Percentiles rank a stretch among this genome's conserved stretches.
Conservation (phyloP, 2,113 vertebrate genomes). For the Thalassarche chlororhynchos region DNA sequence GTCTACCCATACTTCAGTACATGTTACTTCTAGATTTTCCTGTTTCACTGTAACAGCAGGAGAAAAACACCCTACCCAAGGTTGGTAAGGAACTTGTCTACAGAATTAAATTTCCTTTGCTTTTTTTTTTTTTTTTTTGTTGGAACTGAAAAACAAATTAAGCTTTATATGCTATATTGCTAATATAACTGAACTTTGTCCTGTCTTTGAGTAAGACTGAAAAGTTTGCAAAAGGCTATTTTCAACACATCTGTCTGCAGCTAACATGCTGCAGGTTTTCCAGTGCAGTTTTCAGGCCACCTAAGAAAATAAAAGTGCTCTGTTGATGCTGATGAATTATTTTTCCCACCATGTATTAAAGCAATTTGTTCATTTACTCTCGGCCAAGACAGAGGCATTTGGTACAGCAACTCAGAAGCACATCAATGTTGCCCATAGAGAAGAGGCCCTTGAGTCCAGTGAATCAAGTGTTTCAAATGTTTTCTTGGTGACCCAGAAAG, state of each 20-base stretch:
- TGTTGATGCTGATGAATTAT: neutral
- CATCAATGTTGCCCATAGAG: neutral
- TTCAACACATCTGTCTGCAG: neutral
- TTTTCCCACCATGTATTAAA: neutral
- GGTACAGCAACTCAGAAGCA: neutral
- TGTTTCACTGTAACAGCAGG: neutral
- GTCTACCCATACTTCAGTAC: neutral
- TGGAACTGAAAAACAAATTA: neutral
- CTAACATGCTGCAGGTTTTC: neutral
- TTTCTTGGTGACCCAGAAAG: neutral
- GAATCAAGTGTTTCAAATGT: neutral
- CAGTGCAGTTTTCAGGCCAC: neutral
- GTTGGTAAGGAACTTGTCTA: neutral
- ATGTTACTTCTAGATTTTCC: neutral
- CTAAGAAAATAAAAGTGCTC: neutral
- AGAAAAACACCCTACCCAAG: fast-evolving
- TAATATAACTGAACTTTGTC: neutral
- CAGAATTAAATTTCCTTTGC: neutral
- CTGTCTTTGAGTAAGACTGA: neutral
- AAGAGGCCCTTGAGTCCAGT: neutral
- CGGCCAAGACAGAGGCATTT: neutral
- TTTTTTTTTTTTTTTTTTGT: neutral
- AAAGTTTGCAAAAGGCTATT: neutral
- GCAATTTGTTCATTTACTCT: neutral
- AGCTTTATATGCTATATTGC: neutral